A percentile compares a stretch with the other conserved stretches of the same genome.
These are phyloP conservation scores for fruit fly (Drosophila melanogaster) DNA, from an alignment of 1,140 invertebrate genomes.

Conservation along the genomic window Release_6_plus_ISO1_MT NT_033777.3:10517001-10517500, in stretches of 20 bases:
- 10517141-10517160: slow-evolving; percentile 60
- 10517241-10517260: slow-evolving; percentile 67
- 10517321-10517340: slow-evolving; percentile 59
- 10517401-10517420: slow-evolving; percentile 81
- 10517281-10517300: not conserved
- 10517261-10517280: not conserved
- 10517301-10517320: slow-evolving; percentile 33
- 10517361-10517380: slow-evolving; percentile 4
- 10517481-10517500: slow-evolving; percentile 20
- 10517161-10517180: slow-evolving; percentile 77
- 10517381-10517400: slow-evolving; percentile 30
- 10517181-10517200: slow-evolving; percentile 71
- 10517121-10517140: slow-evolving; percentile 10
- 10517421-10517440: slow-evolving; percentile 80
- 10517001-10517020: slow-evolving; percentile 84
- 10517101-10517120: slow-evolving; percentile 5
- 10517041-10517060: slow-evolving; percentile 63
- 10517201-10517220: slow-evolving; percentile 83
- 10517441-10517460: slow-evolving; percentile 78
- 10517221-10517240: slow-evolving; percentile 83
- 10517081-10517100: slow-evolving; percentile 2
- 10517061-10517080: not conserved
- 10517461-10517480: slow-evolving; percentile 10
- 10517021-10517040: slow-evolving; percentile 85
- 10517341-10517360: not conserved